Percentiles rank a stretch among this genome's conserved stretches.
Conservation (phyloP, 2,888 invertebrate species). For the Drosophila formosana region DNA sequence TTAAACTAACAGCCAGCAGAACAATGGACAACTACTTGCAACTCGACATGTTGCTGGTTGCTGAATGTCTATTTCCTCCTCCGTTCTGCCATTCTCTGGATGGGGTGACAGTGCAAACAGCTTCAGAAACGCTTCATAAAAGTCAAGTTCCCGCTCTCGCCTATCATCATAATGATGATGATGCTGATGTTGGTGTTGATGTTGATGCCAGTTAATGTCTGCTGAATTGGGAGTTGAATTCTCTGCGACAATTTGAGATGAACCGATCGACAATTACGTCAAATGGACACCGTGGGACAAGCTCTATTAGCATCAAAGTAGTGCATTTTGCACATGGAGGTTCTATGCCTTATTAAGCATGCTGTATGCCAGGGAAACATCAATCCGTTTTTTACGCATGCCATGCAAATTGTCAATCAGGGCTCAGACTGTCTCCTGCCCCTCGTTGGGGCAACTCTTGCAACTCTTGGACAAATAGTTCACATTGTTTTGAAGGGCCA, state of each 20-base stretch:
- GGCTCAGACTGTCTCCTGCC: slow-evolving; percentile 7
- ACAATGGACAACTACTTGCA: slow-evolving; percentile 69
- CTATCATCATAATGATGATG: slow-evolving; percentile 13
- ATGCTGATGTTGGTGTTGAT: slow-evolving; percentile 16
- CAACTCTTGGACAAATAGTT: slow-evolving; percentile 17
- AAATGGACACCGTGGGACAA: slow-evolving; percentile 29
- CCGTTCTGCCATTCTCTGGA: not conserved
- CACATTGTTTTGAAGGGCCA: slow-evolving; percentile 43
- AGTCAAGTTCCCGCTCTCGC: slow-evolving; percentile 34
- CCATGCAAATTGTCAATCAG: slow-evolving; percentile 44
- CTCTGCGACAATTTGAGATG: slow-evolving; percentile 44
- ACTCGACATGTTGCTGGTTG: slow-evolving; percentile 33
- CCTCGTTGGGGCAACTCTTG: not conserved
- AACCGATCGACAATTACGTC: slow-evolving; percentile 55
- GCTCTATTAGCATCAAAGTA: not conserved
- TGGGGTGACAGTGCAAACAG: slow-evolving; percentile 62
- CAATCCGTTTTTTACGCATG: not conserved
- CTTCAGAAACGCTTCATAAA: slow-evolving; percentile 64
- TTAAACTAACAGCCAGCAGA: slow-evolving; percentile 75
- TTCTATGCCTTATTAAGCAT: not conserved
- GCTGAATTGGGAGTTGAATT: slow-evolving; percentile 11
- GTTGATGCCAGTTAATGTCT: slow-evolving; percentile 41
- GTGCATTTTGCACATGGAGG: not conserved
- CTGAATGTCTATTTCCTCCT: not conserved
- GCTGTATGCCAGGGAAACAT: not conserved